A percentile compares a stretch with the other conserved stretches of the same genome.
phyloP scores from a whole-genome alignment of 2,888 invertebrate species.

The Siphonodentalium dalli region DNA sequence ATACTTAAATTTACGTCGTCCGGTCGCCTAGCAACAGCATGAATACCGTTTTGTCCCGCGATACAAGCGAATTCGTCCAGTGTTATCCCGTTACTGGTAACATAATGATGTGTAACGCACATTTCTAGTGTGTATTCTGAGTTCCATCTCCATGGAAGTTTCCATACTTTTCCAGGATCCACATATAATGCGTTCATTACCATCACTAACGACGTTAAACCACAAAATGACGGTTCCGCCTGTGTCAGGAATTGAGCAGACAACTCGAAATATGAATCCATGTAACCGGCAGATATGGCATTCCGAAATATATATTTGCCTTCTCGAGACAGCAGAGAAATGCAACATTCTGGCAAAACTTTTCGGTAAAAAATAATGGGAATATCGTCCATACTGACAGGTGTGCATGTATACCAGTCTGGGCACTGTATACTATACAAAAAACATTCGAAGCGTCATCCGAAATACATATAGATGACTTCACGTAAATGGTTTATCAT shows the following conservation, averaged over 20 bases:
- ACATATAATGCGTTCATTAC: conserved; percentile 64
- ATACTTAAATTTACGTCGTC: conserved; percentile 20
- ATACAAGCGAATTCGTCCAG: conserved; percentile 62
- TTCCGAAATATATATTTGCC: conserved; percentile 61
- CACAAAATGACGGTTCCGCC: conserved; percentile 66
- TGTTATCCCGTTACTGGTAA: conserved; percentile 54
- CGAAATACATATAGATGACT: too few relatives aligned
- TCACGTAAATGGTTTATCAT: too few relatives aligned
- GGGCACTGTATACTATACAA: too few relatives aligned
- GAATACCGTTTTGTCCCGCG: conserved; percentile 62
- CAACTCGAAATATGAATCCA: conserved; percentile 63
- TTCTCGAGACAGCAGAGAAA: conserved; percentile 59
- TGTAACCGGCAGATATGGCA: conserved; percentile 54
- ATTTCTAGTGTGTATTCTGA: conserved; percentile 66
- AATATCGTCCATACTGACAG: too few relatives aligned
- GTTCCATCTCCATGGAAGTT: conserved; percentile 65
- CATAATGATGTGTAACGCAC: conserved; percentile 58
- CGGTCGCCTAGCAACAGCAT: conserved; percentile 29
- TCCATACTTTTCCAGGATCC: conserved; percentile 61
- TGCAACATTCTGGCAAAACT: conserved; percentile 57
- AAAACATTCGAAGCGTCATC: too few relatives aligned
- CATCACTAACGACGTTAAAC: conserved; percentile 64
- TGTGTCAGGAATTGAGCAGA: conserved; percentile 65
- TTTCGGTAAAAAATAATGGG: conserved; percentile 61
- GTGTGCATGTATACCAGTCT: too few relatives aligned